phyloP scores from a whole-genome alignment of 2,888 invertebrate genomes.

The Xanthia togata region DNA sequence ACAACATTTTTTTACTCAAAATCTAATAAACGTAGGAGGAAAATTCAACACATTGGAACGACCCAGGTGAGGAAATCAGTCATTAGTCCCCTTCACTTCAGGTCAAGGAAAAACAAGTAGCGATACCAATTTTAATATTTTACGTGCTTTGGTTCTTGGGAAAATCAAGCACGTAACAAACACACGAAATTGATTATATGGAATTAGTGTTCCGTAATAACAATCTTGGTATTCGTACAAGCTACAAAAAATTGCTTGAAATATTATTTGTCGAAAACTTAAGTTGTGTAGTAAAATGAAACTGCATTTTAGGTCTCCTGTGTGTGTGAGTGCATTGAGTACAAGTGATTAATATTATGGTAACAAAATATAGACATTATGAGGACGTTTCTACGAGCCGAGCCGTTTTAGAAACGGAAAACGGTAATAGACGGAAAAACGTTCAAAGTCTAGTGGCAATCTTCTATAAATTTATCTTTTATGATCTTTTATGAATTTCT shows the following conservation, averaged over 20 bases:
- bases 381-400: too few relatives aligned
- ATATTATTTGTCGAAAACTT: neutral
- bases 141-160: conserved; percentile 28
- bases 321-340: too few relatives aligned
- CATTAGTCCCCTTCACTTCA: conserved; percentile 24
- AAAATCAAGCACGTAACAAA: conserved; percentile 37
- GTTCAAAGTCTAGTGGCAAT: too few relatives aligned
- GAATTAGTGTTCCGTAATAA: conserved; percentile 15
- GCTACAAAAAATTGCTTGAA: neutral
- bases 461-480: too few relatives aligned
- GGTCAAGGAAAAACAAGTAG: conserved; percentile 35
- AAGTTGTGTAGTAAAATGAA: neutral
- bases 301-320: neutral
- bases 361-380: neutral
- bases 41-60: conserved; percentile 19
- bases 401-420: too few relatives aligned
- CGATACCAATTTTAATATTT: conserved; percentile 37
- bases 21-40: conserved; percentile 33
- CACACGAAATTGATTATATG: conserved; percentile 21
- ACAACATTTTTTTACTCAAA: conserved; percentile 18
- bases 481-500: too few relatives aligned
- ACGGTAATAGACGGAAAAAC: too few relatives aligned
- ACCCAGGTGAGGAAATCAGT: conserved; percentile 13
- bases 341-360: neutral
- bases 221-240: neutral